These are phyloP conservation scores for Phymorhynchus buccinoides DNA, from an alignment of 1,140 invertebrate genomes.

Conservation along the genomic window DNA sequence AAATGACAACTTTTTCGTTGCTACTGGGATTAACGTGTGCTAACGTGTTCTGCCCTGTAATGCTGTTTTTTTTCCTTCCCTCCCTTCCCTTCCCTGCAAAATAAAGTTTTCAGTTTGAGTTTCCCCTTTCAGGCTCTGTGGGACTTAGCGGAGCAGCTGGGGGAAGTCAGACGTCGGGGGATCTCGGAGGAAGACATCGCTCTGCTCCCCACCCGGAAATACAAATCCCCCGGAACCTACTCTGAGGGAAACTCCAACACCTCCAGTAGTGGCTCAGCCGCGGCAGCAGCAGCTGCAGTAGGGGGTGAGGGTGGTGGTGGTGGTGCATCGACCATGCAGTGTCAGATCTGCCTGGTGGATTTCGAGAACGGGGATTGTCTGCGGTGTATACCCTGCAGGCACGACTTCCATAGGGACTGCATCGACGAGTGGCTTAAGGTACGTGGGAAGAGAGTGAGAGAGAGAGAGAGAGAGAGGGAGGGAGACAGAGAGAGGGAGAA, in stretches of 20 bases:
- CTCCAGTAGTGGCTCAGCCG: background rate
- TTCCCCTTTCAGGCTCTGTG: slow-evolving; percentile 43
- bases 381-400: slow-evolving; percentile 85
- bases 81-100: no score
- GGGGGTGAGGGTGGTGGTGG: no score
- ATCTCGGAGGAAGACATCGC: slow-evolving; percentile 45
- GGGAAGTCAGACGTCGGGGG: slow-evolving; percentile 49
- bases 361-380: slow-evolving; percentile 50
- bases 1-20: no score
- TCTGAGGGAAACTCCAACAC: background rate
- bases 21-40: no score
- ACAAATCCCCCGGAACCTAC: slow-evolving; percentile 27
- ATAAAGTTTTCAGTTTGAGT: background rate
- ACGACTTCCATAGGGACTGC: slow-evolving; percentile 93
- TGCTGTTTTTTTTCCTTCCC: no score
- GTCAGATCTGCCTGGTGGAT: slow-evolving; percentile 52
- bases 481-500: no score
- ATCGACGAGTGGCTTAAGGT: slow-evolving; percentile 90
- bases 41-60: no score
- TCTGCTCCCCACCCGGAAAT: slow-evolving; percentile 41
- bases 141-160: slow-evolving; percentile 51
- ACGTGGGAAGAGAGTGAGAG: background rate
- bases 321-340: slow-evolving; percentile 13
- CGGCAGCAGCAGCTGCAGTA: background rate
- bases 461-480: no score